These are phyloP conservation scores for Drosophila pandora DNA, from an alignment of 1,140 invertebrate genomes.

Conservation along the genomic window DNA sequence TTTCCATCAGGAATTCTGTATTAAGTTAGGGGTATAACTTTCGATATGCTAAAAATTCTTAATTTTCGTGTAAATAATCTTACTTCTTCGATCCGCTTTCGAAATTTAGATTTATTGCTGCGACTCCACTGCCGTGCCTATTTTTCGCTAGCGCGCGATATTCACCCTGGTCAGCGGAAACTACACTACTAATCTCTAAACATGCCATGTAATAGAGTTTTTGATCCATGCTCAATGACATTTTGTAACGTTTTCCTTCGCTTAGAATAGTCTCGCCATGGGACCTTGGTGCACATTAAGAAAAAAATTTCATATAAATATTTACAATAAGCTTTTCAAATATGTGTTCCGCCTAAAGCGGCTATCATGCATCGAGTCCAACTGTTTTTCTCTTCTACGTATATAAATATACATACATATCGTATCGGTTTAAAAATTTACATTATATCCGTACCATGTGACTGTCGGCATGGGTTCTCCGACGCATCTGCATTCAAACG, in stretches of 20 bases:
- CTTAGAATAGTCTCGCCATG: slow-evolving; percentile 91
- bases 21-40: slow-evolving; percentile 44
- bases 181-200: slow-evolving; percentile 93
- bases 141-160: slow-evolving; percentile 97
- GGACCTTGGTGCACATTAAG: slow-evolving; percentile 87
- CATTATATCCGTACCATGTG: slow-evolving; percentile 89
- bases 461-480: slow-evolving; percentile 96
- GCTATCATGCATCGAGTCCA: slow-evolving; percentile 3
- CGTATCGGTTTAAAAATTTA: slow-evolving; percentile 1
- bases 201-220: slow-evolving; percentile 94
- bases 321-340: slow-evolving; percentile 9
- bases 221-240: slow-evolving; percentile 92
- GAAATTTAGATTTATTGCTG: slow-evolving; percentile 98
- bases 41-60: slow-evolving; percentile 22
- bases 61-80: slow-evolving; percentile 71
- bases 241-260: slow-evolving; percentile 91
- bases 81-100: slow-evolving; percentile 95
- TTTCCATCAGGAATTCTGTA: slow-evolving; percentile 96
- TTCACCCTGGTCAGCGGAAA: slow-evolving; percentile 94
- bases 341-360: background rate
- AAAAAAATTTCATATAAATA: slow-evolving; percentile 31
- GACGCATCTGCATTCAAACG: slow-evolving; percentile 97
- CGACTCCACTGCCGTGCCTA: slow-evolving; percentile 94
- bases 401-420: background rate
- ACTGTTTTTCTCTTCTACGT: background rate